Conservation (phyloP, 2,113 vertebrate genomes). For the Triplophysa siluroides region DNA sequence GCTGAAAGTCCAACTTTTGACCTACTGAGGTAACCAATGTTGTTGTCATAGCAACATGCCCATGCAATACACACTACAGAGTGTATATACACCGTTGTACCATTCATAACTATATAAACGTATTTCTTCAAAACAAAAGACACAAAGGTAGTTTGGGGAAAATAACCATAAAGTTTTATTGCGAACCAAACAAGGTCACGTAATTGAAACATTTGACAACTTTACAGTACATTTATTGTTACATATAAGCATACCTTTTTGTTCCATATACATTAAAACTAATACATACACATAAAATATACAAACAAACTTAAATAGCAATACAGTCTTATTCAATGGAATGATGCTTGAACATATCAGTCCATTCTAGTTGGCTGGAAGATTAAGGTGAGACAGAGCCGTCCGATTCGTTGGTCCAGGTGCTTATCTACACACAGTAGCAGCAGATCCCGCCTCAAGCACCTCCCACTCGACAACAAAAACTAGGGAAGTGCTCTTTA, state of each 20-base stretch:
- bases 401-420: constrained; percentile 68
- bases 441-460: constrained; percentile 59
- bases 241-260: constrained; percentile 82
- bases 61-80: no score
- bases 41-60: neutral
- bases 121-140: no score
- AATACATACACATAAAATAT: constrained; percentile 89
- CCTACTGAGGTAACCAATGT: constrained; percentile 8
- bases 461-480: constrained; percentile 46
- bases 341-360: constrained; percentile 76
- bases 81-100: no score
- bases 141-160: constrained; percentile 44
- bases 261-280: constrained; percentile 95
- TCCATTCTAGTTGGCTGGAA: constrained; percentile 68
- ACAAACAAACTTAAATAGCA: constrained; percentile 91
- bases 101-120: neutral
- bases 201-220: constrained; percentile 92
- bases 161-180: constrained; percentile 88
- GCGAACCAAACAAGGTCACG: constrained; percentile 92
- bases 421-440: constrained; percentile 61
- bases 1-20: constrained; percentile 36
- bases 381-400: constrained; percentile 70
- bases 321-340: constrained; percentile 87
- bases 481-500: constrained; percentile 3
- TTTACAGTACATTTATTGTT: constrained; percentile 91